A percentile compares a stretch with the other conserved stretches of the same genome.
phyloP scores from a whole-genome alignment of 1,140 invertebrate species.

The Drosophila chauvacae region DNA sequence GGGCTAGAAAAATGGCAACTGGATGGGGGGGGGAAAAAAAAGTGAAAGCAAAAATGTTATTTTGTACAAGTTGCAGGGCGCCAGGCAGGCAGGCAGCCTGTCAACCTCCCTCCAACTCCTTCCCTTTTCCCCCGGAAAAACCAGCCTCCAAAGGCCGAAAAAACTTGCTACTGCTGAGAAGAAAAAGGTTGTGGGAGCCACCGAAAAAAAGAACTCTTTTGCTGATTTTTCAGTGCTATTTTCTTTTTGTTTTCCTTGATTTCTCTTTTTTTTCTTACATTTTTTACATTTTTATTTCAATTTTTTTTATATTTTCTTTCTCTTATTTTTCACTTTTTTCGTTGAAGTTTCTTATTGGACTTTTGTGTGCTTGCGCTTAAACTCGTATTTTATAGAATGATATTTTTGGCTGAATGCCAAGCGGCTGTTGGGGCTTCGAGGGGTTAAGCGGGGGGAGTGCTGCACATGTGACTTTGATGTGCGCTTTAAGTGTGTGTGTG shows the following conservation, averaged over 20 bases:
- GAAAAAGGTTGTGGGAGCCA: constrained; percentile 12
- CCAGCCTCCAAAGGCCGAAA: constrained; percentile 4
- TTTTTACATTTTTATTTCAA: neutral
- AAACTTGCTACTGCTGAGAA: neutral
- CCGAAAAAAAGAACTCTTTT: constrained; percentile 12
- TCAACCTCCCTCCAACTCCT: constrained; percentile 9
- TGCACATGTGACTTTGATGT: constrained; percentile 62
- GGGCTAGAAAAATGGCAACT: constrained; percentile 10
- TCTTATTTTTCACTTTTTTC: constrained; percentile 14
- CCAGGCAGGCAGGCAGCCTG: constrained; percentile 40
- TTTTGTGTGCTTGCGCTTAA: constrained; percentile 74
- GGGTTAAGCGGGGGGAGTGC: neutral
- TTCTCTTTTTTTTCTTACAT: constrained; percentile 29
- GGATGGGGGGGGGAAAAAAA: neutral
- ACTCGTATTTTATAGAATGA: constrained; percentile 82
- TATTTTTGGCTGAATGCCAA: constrained; percentile 76
- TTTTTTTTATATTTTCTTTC: constrained; percentile 38
- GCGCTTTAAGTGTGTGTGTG: constrained; percentile 14
- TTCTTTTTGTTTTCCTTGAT: constrained; percentile 39
- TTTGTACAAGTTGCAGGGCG: constrained; percentile 49
- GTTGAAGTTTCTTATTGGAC: constrained; percentile 77
- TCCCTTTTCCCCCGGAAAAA: neutral
- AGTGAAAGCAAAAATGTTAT: constrained; percentile 54
- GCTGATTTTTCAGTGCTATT: constrained; percentile 44
- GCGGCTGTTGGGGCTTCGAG: neutral